These are phyloP conservation scores for Amphiprion ocellaris DNA, from an alignment of 2,113 vertebrate genomes.

Conservation along the genomic window DNA sequence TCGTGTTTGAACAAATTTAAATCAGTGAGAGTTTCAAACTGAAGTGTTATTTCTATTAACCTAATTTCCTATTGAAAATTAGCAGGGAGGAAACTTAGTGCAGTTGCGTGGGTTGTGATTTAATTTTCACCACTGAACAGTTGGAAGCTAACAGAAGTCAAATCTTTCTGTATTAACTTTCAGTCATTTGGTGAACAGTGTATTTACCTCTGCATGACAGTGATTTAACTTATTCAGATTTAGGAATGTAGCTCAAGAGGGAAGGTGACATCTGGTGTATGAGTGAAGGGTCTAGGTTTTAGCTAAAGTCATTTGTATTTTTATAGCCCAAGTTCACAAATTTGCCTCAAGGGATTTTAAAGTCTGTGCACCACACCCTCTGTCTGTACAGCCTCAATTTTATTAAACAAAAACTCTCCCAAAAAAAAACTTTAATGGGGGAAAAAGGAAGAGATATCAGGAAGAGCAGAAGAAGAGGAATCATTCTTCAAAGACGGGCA, in stretches of 20 bases:
- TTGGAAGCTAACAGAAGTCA: neutral
- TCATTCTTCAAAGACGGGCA: too few relatives aligned
- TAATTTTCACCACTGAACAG: neutral
- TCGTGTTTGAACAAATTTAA: neutral
- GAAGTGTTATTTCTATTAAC: slow-evolving; percentile 1
- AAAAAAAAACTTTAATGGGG: too few relatives aligned
- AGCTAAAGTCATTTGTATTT: neutral
- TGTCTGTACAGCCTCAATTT: neutral
- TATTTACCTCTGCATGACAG: slow-evolving; percentile 13
- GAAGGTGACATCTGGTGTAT: slow-evolving; percentile 11
- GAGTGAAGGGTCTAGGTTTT: neutral
- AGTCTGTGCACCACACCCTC: neutral
- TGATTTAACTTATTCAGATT: neutral
- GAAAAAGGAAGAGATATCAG: neutral
- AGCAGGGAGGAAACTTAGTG: slow-evolving; percentile 2
- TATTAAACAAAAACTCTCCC: too few relatives aligned
- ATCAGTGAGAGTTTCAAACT: neutral
- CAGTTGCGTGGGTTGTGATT: neutral
- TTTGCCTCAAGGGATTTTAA: neutral
- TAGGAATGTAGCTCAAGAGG: neutral
- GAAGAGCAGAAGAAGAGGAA: neutral
- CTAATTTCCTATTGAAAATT: neutral
- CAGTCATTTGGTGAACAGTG: neutral
- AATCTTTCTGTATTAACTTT: slow-evolving; percentile 2
- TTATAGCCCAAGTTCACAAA: neutral